These are phyloP conservation scores for Pseudomugil gertrudae DNA, from an alignment of 2,797 vertebrate genomes.

Conservation along the genomic window DNA sequence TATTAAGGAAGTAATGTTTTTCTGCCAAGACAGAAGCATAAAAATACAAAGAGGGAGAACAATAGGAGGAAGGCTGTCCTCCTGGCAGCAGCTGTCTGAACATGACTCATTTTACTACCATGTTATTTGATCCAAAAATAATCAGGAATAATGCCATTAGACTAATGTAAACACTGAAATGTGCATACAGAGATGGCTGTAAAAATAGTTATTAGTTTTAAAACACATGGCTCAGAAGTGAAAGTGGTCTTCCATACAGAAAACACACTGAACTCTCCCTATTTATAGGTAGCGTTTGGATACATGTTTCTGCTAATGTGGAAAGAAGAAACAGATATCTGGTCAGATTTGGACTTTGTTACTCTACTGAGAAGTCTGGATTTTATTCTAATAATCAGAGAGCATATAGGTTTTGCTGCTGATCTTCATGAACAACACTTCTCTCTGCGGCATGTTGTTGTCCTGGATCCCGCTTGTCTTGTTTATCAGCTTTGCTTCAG, in stretches of 20 bases:
- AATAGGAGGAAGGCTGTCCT: slow-evolving; percentile 26
- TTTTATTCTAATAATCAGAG: too few relatives aligned
- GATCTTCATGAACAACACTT: too few relatives aligned
- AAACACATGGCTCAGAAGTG: too few relatives aligned
- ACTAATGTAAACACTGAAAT: background rate
- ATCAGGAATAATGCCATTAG: background rate
- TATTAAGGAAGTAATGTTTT: slow-evolving; percentile 11
- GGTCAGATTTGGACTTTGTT: too few relatives aligned
- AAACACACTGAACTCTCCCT: too few relatives aligned
- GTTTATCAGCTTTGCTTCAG: slow-evolving; percentile 34
- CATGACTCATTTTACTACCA: slow-evolving; percentile 8
- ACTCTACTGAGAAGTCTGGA: too few relatives aligned
- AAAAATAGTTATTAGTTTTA: slow-evolving; percentile 5
- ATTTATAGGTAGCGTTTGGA: too few relatives aligned
- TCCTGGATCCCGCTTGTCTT: slow-evolving; percentile 21
- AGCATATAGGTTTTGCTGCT: too few relatives aligned
- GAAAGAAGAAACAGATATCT: too few relatives aligned
- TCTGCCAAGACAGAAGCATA: slow-evolving; percentile 20
- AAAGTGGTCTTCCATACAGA: too few relatives aligned
- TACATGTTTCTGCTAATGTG: too few relatives aligned
- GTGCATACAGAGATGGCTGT: too few relatives aligned
- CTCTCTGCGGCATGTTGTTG: slow-evolving; percentile 11
- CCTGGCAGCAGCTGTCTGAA: slow-evolving; percentile 9
- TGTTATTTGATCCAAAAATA: background rate
- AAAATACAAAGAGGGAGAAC: slow-evolving; percentile 7